Evolutionary conservation across 2,113 vertebrate species (phyloP), one percentile per base, ranked within the genome.

Genomic region (Pleuronectes platessa): DNA sequence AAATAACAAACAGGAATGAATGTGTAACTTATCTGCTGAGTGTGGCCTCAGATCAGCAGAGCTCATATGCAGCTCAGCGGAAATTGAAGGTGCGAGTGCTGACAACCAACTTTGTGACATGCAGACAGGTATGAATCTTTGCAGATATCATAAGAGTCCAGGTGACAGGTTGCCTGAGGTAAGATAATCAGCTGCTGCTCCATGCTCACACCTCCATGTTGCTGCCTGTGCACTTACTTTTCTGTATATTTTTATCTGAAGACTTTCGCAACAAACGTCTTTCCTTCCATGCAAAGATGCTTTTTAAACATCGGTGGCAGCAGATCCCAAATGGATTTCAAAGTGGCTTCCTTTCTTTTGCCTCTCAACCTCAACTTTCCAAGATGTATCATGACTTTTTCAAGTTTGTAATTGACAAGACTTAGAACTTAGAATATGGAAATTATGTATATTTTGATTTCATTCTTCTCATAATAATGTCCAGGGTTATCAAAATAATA

Each of bases 21-120:
- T 65, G 65, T 78, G 53, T 45, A 49, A 40, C 74, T 56, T 9
- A 71, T 78, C 61, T 61, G 47, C 26, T 64, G 12, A n/a, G 68
- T 63, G 63, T 63, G 17, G 53, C 31, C 8, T 61, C 47, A 62
- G 40, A 77, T 63, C 63, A 53, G 21, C 37, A 69, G 5, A 45
- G 37, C 49, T 78, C 61, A 74, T 78, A 74, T 74, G 47, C 61
- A 40, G 37, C 54, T 61, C 24, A 62, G 47, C 66, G 67, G 51
- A 74, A 78, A 81, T 76, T 81, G 77, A 80, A 37, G 59, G 59
- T 61, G 59, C 59, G 31, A 68, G 24, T 55, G 68, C 73, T 69
- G 78, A 56, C 47, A 56, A 47, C 40, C 42, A 59, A 59, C 63
- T 67, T 76, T 45, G 51, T 40, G 60, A 74, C 54, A 58, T 58